Evolutionary conservation across 1,140 invertebrate species (phyloP).

Genomic region (Meteorus sp.): DNA sequence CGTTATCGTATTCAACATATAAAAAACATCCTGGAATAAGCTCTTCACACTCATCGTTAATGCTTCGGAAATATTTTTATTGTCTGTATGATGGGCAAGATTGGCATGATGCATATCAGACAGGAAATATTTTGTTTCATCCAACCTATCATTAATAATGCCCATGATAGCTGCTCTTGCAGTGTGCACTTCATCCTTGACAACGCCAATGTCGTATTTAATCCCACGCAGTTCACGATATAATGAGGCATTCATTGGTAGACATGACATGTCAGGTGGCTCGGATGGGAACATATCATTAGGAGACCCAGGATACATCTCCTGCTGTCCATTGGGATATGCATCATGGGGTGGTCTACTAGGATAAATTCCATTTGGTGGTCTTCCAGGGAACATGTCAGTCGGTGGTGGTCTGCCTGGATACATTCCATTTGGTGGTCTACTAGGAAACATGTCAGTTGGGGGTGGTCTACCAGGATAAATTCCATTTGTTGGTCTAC

Average conservation of each 20-base stretch:
- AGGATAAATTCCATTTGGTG: no score
- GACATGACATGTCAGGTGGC: no score
- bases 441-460: no score
- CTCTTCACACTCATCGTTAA: background rate
- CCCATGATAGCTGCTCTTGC: background rate
- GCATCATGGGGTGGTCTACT: background rate
- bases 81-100: constrained; percentile 7
- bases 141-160: background rate
- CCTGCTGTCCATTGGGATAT: background rate
- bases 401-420: no score
- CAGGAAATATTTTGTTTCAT: constrained; percentile 1
- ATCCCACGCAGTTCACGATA: background rate
- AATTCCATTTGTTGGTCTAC: no score
- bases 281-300: no score
- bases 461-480: no score
- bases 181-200: constrained; percentile 4
- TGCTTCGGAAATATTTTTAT: constrained; percentile 4
- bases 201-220: background rate
- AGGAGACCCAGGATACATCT: background rate
- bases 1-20: background rate
- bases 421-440: no score
- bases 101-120: constrained; percentile 6
- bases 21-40: background rate
- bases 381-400: no score
- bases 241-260: background rate